Base-by-base conservation (phyloP, 2,888 invertebrate genomes). In the Agonopterix alstromeriana region DNA sequence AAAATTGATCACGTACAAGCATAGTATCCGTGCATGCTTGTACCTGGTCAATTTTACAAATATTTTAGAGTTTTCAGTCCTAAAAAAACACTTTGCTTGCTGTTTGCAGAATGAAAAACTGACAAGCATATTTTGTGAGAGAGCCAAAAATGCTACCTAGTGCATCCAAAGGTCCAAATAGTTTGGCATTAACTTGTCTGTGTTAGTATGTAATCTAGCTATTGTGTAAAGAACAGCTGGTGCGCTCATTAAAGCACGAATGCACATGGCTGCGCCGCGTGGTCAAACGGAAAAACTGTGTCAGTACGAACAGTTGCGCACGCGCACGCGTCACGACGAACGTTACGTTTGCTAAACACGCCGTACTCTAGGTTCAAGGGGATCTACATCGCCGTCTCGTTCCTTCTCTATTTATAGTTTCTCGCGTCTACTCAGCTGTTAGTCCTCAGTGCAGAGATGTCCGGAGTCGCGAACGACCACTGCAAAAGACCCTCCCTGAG, bases 361-460 rank as follows among this genome's bases (percentile, higher is more conserved):
- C 42, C 71, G 71, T 72, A 73, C 63, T 69, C 74, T 83, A 84
- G 87, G 88, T 88, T 88, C 88, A 88, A 88, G 88, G 88, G 86
- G 80, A 88, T 73, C 87, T 77, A 83, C 82, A 80, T 77, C 74
- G 79, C 78, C 76, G 79, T 78, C 82, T 82, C 81, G 78, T 79
- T 82, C 78, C 68, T 73, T 68, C 79, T 79, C 87, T 88, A 88
- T 87, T 88, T 80, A 85, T 88, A 88, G 85, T 76, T 67, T 62
- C 73, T 73, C 72, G 70, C 75, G 71, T 82, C 82, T 85, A 85
- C 85, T 86, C 78, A 78, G 78, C 77, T 74, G 78, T 76, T 80
- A 65, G 80, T 68, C 77, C 78, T 81, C 85, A 87, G 87, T 88
- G 75, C 82, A 83, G 82, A 85, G 74, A 85, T 84, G 87, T 80